Conservation (phyloP, 2,797 vertebrate species). For the Triplophysa yarkandensis region DNA sequence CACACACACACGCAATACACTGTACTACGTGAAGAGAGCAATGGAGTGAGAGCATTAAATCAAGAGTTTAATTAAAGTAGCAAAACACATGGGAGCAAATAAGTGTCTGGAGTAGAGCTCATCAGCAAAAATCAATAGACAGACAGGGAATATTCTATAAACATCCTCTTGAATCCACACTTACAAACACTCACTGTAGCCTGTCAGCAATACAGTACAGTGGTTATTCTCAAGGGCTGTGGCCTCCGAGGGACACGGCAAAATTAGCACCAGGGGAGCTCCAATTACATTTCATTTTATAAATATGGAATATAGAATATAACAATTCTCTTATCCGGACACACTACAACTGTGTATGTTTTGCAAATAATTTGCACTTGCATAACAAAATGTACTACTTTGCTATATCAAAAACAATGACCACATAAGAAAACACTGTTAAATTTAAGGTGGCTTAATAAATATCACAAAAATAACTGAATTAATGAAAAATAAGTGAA, state of each 20-base stretch:
- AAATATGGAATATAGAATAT: too few species aligned
- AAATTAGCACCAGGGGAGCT: too few species aligned
- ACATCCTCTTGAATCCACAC: too few species aligned
- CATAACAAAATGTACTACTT: too few species aligned
- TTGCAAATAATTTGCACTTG: conserved; percentile 11
- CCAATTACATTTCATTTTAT: not conserved
- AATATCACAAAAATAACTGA: too few species aligned
- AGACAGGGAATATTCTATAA: conserved; percentile 43
- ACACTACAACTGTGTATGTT: not conserved
- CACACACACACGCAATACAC: conserved; percentile 6
- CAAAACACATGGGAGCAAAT: conserved; percentile 51
- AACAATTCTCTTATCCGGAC: too few species aligned
- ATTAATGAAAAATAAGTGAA: too few species aligned
- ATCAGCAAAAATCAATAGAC: conserved; percentile 59
- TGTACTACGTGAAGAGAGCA: conserved; percentile 37
- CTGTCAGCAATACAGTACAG: not conserved
- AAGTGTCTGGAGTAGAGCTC: conserved; percentile 53
- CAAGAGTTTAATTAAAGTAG: conserved; percentile 63
- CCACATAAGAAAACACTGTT: too few species aligned
- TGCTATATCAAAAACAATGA: too few species aligned
- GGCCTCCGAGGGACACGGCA: too few species aligned
- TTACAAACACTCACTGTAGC: conserved; percentile 16
- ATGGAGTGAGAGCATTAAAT: conserved; percentile 56
- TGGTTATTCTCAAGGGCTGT: too few species aligned
- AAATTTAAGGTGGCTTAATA: too few species aligned